Evolutionary conservation across 2,797 vertebrate species (phyloP), one percentile per base, ranked within the genome.

Genomic region (Pelochelys cantorii): DNA sequence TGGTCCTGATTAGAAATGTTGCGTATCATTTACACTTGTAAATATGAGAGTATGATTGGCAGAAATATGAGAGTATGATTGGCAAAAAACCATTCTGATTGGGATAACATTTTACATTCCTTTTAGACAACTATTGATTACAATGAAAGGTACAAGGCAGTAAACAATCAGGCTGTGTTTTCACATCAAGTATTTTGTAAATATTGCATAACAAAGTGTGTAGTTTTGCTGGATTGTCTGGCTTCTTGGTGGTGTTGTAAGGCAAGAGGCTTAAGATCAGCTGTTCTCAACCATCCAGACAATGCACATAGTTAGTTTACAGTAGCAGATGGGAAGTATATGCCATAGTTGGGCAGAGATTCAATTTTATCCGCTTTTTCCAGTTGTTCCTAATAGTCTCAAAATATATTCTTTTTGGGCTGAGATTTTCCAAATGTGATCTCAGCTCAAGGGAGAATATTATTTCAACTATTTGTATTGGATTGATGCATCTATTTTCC

Each of bases 391-490:
- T 93, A 90, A 91, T 94, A 95, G 85, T 92, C 85, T 85, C 83
- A 90, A 95, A 75, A 2, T 55, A 82, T 95, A 92, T 86, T 97
- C 90, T 57, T 92, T 95, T 95, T 31, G 54, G 82, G 68, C 31
- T 93, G 84, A 92, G 95, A 94, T 79, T 20, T 53, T 82, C 87
- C 2, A 0, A 82, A 11, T 90, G 94, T 90, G 80, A 53, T 92
- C 78, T 84, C 75, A 27, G 20, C 27, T n/a, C 68, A 71, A 34
- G 5, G 18, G 18, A 71, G 42, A 77, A 77, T 48, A 27, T 90
- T 68, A 79, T 89, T 92, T 91, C 42, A 77, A 52, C 52, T 48
- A 52, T 77, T 52, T 93, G 54, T 86, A 88, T 37, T 91, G 52
- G 84, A 86, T 2, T 79, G 78, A n/a, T 90, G 92, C 92, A 25